These are phyloP conservation scores for Channallabes apus DNA, from an alignment of 2,797 vertebrate species.

Conservation along the genomic window DNA sequence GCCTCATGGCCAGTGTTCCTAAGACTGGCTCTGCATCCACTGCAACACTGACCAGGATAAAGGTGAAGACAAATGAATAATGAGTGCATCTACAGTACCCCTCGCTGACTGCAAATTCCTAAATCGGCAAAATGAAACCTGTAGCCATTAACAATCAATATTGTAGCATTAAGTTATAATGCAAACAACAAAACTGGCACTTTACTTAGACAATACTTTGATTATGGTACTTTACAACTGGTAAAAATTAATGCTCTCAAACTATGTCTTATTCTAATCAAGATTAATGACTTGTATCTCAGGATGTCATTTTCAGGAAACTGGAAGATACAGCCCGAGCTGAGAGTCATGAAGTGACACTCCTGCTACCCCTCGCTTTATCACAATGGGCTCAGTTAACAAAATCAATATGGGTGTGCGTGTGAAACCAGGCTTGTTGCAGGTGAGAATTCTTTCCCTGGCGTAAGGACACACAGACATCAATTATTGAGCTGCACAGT, in stretches of 20 bases:
- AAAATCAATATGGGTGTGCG: conserved; percentile 77
- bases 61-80: neutral
- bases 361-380: conserved; percentile 58
- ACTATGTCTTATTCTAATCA: neutral
- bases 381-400: conserved; percentile 74
- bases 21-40: neutral
- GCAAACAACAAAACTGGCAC: neutral
- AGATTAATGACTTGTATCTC: neutral
- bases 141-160: neutral
- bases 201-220: neutral
- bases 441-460: conserved; percentile 54
- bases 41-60: neutral
- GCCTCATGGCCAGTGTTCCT: neutral
- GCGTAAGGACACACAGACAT: conserved; percentile 67
- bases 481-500: conserved; percentile 74
- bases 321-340: neutral
- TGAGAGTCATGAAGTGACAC: conserved; percentile 38
- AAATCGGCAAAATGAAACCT: neutral
- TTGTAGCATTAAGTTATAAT: neutral
- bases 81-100: neutral
- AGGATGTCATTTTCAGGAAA: neutral
- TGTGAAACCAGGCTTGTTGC: conserved; percentile 67
- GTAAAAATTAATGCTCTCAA: neutral
- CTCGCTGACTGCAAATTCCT: neutral
- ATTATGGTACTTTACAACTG: neutral